These are phyloP conservation scores for Drosophila parabipectinata DNA, from an alignment of 1,140 invertebrate species.

Conservation along the genomic window DNA sequence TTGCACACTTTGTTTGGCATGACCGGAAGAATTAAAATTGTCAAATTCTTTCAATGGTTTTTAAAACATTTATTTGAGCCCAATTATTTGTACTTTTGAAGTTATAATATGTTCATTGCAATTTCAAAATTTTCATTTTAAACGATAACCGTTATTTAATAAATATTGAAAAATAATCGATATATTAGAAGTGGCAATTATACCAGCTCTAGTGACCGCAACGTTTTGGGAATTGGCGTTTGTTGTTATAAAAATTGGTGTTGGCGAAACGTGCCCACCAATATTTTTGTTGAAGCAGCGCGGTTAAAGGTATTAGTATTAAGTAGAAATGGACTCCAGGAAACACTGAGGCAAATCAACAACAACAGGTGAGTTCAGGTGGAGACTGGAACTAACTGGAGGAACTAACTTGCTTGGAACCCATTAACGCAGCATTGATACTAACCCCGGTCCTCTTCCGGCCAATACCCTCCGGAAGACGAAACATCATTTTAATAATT, in stretches of 20 bases:
- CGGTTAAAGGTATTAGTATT: background rate
- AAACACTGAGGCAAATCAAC: background rate
- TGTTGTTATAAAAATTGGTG: constrained; percentile 22
- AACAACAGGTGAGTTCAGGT: constrained; percentile 32
- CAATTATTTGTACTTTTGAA: no score
- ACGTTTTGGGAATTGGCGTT: constrained; percentile 13
- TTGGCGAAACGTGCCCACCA: background rate
- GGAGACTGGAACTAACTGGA: no score
- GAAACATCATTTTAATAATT: background rate
- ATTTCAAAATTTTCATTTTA: background rate
- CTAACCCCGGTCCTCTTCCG: constrained; percentile 19
- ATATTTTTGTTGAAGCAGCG: background rate
- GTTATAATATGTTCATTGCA: no score
- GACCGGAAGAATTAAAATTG: no score
- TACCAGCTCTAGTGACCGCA: constrained; percentile 4
- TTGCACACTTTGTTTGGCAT: no score
- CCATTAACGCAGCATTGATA: constrained; percentile 14
- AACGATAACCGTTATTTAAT: background rate
- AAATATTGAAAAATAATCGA: background rate
- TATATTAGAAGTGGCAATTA: background rate
- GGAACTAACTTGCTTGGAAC: background rate
- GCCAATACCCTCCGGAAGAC: background rate
- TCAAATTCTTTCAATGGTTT: no score
- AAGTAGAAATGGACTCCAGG: background rate
- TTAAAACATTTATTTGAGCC: no score